Conservation (phyloP, 2,797 vertebrate genomes). For the Hemitrygon akajei region DNA sequence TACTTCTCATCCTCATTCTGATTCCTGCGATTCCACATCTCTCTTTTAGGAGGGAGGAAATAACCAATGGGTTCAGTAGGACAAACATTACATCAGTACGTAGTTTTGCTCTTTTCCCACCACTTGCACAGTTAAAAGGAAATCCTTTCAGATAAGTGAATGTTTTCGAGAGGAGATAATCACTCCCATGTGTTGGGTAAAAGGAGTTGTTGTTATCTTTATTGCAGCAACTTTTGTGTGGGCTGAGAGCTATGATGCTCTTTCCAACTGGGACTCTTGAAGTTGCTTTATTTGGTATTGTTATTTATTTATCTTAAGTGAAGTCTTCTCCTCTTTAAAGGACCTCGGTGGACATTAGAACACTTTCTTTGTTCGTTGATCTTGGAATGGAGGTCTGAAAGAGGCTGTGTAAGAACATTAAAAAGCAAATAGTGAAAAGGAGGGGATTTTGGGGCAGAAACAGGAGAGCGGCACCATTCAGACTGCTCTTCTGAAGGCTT, state of each 20-base stretch:
- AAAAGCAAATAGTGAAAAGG: background rate
- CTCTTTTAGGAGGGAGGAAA: background rate
- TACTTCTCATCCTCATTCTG: background rate
- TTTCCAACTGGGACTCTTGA: background rate
- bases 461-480: background rate
- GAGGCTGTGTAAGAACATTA: background rate
- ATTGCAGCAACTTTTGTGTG: background rate
- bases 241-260: background rate
- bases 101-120: background rate
- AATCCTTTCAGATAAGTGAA: conserved; percentile 1
- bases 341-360: background rate
- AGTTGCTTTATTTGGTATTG: background rate
- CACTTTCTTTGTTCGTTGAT: too few species aligned
- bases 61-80: background rate
- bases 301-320: conserved; percentile 19
- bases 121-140: background rate
- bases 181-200: background rate
- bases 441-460: background rate
- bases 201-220: background rate
- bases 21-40: background rate
- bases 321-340: too few species aligned
- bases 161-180: background rate
- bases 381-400: too few species aligned
- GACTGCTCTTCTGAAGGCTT: background rate
- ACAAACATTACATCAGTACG: conserved; percentile 12